A percentile compares a stretch with the other conserved stretches of the same genome.
Evolutionary conservation across 2,113 vertebrate genomes (phyloP).

Genomic region (Mustela nigripes): DNA sequence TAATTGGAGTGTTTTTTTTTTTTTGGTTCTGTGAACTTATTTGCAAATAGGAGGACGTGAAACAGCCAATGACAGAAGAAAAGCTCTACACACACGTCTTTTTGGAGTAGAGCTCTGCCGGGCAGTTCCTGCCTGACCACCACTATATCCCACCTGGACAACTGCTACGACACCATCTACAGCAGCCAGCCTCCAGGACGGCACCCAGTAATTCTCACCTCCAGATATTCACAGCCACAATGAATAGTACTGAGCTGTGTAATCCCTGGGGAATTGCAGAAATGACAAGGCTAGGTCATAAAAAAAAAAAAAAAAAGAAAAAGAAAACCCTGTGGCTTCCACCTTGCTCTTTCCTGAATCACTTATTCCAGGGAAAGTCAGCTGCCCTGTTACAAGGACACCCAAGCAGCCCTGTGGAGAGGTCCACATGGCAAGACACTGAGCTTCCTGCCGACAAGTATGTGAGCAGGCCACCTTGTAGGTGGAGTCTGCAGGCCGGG

Average conservation of each 20-base stretch:
- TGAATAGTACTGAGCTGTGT: background rate
- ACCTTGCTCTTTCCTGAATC: background rate
- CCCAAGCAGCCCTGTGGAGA: background rate
- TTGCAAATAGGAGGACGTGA: constrained; percentile 6
- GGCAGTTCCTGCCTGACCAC: background rate
- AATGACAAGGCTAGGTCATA: background rate
- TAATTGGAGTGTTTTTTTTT: background rate
- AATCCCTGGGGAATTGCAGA: background rate
- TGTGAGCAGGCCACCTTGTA: background rate
- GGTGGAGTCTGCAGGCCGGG: background rate
- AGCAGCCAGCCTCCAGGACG: background rate
- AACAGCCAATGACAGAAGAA: background rate
- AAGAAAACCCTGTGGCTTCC: background rate
- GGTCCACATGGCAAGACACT: background rate
- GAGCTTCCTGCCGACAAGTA: background rate
- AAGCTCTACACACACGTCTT: background rate
- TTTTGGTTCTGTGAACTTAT: background rate
- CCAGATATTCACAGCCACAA: background rate
- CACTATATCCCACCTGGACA: background rate
- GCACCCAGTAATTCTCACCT: background rate
- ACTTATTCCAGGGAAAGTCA: background rate
- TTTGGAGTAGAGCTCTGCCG: constrained; percentile 22
- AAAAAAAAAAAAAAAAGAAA: background rate
- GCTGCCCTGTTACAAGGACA: background rate
- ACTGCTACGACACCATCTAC: background rate